phyloP scores from a whole-genome alignment of 2,113 vertebrate species.

The Cyanoliseus patagonus region DNA sequence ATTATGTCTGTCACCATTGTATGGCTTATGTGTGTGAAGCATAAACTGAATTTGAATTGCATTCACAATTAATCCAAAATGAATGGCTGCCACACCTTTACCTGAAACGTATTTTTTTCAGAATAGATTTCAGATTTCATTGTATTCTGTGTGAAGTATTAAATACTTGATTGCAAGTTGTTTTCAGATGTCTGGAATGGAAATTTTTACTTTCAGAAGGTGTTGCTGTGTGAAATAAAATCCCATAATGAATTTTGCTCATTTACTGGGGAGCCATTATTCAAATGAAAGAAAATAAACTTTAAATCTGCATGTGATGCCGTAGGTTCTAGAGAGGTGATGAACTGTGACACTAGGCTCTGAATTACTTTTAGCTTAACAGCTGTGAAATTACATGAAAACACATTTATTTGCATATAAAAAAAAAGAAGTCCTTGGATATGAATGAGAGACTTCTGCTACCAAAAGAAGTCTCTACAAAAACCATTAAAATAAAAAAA shows the following conservation, averaged over 20 bases:
- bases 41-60: not conserved
- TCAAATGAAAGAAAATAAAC: not conserved
- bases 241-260: not conserved
- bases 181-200: not conserved
- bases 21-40: not conserved
- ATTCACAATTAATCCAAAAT: not conserved
- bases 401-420: not conserved
- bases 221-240: not conserved
- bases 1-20: not conserved
- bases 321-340: not conserved
- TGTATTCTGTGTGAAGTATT: not conserved
- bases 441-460: not conserved
- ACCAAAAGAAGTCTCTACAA: not conserved
- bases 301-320: not conserved
- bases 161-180: not conserved
- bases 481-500: not conserved
- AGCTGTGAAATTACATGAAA: conserved; percentile 7
- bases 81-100: not conserved
- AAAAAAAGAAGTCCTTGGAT: not conserved
- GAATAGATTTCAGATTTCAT: not conserved
- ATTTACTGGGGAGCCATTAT: not conserved
- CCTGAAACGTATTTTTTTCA: not conserved
- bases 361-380: not conserved
- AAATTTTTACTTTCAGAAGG: not conserved
- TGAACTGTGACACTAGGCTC: not conserved